These are phyloP conservation scores for Magallana nippona DNA, from an alignment of 2,888 invertebrate genomes.

Conservation along the genomic window DNA sequence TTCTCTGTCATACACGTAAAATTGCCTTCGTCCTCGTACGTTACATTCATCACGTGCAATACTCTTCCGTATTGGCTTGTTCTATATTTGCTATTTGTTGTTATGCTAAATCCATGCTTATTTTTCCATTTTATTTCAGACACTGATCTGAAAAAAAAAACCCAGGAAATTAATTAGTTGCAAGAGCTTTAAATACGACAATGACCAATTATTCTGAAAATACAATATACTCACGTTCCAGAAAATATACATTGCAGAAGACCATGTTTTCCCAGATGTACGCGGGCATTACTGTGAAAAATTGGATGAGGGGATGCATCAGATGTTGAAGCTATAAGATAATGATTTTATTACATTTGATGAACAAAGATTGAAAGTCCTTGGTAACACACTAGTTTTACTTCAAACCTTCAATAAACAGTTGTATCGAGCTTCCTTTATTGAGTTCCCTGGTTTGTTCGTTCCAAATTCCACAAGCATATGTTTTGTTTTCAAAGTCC, in stretches of 20 bases:
- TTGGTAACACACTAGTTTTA: background rate
- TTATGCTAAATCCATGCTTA: background rate
- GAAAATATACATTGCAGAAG: background rate
- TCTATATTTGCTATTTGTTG: background rate
- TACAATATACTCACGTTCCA: background rate
- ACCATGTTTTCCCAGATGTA: background rate
- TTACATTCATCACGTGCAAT: background rate
- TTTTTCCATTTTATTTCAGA: background rate
- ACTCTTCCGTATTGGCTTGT: background rate
- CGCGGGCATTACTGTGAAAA: background rate
- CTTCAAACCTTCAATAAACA: background rate
- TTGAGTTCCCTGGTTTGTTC: background rate
- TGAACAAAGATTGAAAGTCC: background rate
- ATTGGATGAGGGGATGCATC: background rate
- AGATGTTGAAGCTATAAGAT: background rate
- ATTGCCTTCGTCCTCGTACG: background rate
- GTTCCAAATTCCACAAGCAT: conserved; percentile 7
- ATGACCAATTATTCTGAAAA: background rate
- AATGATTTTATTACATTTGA: background rate
- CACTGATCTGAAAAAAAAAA: background rate
- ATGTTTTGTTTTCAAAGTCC: background rate
- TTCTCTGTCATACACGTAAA: background rate
- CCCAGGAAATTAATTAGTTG: background rate
- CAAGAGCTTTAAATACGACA: background rate
- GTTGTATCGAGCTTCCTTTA: background rate